phyloP scores from a whole-genome alignment of 2,113 vertebrate species.

The Suncus etruscus region DNA sequence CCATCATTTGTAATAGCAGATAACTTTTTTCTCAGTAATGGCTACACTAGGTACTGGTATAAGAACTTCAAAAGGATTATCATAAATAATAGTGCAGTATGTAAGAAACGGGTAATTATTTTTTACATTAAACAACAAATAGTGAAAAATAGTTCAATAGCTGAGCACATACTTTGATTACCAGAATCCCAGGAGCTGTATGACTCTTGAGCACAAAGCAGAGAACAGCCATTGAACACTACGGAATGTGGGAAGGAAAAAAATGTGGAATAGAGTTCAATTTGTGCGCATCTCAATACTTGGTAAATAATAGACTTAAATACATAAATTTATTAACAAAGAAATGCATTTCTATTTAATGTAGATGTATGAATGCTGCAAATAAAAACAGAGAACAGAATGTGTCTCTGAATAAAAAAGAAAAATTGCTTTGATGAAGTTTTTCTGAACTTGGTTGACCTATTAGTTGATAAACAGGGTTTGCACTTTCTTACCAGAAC shows the following conservation, averaged over 20 bases:
- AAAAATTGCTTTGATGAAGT: not conserved
- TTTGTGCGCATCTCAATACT: not conserved
- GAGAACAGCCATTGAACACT: too few relatives aligned
- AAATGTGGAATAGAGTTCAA: not conserved
- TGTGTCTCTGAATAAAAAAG: not conserved
- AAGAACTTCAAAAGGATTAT: constrained; percentile 12
- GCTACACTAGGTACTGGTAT: not conserved
- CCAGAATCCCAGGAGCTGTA: too few relatives aligned
- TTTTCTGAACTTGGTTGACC: constrained; percentile 2
- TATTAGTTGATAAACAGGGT: not conserved
- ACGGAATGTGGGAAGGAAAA: not conserved
- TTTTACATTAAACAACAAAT: not conserved
- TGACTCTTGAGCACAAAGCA: too few relatives aligned
- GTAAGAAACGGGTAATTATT: not conserved
- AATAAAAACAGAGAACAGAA: not conserved
- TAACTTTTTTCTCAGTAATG: not conserved
- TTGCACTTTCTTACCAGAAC: constrained; percentile 43
- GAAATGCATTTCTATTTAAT: constrained; percentile 11
- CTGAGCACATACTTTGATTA: too few relatives aligned
- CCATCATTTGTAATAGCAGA: not conserved
- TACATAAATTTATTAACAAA: not conserved
- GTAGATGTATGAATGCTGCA: not conserved
- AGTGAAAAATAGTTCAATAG: too few relatives aligned
- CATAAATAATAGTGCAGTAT: not conserved
- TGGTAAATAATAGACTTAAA: not conserved